phyloP scores from a whole-genome alignment of 2,888 invertebrate species.

The Oxycera nigricornis region DNA sequence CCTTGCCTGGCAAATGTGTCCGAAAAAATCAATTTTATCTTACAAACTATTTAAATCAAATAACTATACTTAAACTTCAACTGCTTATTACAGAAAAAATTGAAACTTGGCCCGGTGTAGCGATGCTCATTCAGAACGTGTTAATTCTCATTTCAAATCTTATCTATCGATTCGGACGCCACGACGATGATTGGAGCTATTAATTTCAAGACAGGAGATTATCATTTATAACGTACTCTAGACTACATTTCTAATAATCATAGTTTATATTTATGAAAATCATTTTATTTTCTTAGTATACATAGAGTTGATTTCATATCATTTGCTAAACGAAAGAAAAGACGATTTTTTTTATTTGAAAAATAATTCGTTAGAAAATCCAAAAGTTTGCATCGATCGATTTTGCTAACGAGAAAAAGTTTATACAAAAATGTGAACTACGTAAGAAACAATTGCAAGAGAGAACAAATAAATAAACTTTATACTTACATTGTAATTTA shows the following conservation, averaged over 20 bases:
- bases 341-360: background rate
- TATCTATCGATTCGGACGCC: constrained; percentile 93
- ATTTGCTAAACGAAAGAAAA: background rate
- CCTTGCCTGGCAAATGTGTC: too few relatives aligned
- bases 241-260: constrained; percentile 21
- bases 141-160: constrained; percentile 91
- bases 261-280: constrained; percentile 13
- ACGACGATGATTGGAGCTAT: constrained; percentile 84
- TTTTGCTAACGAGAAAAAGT: constrained; percentile 16
- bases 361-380: background rate
- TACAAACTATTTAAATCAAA: too few relatives aligned
- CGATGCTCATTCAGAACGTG: constrained; percentile 91
- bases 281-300: constrained; percentile 11
- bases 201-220: constrained; percentile 24
- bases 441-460: background rate
- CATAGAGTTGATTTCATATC: background rate
- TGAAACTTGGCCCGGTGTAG: constrained; percentile 80
- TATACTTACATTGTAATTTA: background rate
- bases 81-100: constrained; percentile 57
- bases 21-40: too few relatives aligned
- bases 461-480: constrained; percentile 30
- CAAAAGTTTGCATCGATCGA: background rate
- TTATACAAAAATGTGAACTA: constrained; percentile 21
- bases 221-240: background rate
- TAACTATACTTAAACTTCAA: too few relatives aligned